Evolutionary conservation across 2,113 vertebrate species (phyloP), one percentile per base, ranked within the genome.

Genomic region (Scalopus aquaticus): DNA sequence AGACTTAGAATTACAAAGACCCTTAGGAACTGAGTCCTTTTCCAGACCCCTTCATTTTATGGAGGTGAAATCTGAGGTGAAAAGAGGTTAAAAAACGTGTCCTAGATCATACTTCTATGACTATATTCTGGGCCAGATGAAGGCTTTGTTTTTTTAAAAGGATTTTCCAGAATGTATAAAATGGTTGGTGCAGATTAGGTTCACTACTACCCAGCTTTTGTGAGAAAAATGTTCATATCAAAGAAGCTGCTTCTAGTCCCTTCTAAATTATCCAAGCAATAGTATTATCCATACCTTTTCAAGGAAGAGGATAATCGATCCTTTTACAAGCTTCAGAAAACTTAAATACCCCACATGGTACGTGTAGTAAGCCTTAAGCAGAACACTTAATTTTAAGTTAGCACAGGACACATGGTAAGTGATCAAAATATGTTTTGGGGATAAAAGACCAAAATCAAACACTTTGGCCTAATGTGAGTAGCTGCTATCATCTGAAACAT

Each of bases 291-390:
- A 91, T 62, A 51, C 2, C 9, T 20, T 95, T 82, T 91, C 89
- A 94, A 84, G 76, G 64, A 5, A 90, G 54, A 87, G 46, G 8
- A 69, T 39, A 60, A 85, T 24, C 88, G 70, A 90, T 93, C 84
- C 32, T 88, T 92, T 51, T 32, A 49, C 49, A 86, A 78, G 65
- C 42, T 81, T 93, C 67, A 74, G 67, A n/a, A 91, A 82, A 65
- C 39, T 3, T 13, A 83, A 91, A 39, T 35, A 12, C 6, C 2
- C 26, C 44, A 56, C 28, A 49, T 5, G 37, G 42, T 64, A 56
- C 87, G 26, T 6, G 11, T 13, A 76, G 44, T 65, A 46, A 60
- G 84, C 88, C 81, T 84, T 90, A 90, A 81, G 56, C 2, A 20
- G 20, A 69, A 88, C 44, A 77, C n/a, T 76, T 84, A 94, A 24